These are phyloP conservation scores for Ptychochromis oligacanthus DNA, from an alignment of 2,113 vertebrate genomes.

Conservation along the genomic window DNA sequence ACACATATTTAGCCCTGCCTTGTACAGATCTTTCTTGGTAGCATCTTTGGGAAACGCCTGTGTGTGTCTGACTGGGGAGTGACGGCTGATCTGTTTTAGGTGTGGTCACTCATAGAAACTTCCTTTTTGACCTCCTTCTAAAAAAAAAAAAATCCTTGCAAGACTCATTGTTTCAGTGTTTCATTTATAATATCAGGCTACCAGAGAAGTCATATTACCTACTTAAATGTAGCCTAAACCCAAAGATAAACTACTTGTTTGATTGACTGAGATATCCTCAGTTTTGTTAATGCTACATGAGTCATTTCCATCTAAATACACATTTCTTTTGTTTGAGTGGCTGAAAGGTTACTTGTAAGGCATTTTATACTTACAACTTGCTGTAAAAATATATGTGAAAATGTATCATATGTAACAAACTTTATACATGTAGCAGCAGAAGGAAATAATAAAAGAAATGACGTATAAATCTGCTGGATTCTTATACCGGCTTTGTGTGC, in stretches of 20 bases:
- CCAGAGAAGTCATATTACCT: not conserved
- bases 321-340: not conserved
- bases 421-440: not conserved
- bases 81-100: not conserved
- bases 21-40: constrained; percentile 9
- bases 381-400: not conserved
- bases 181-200: not conserved
- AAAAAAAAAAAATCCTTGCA: not conserved
- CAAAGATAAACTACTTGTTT: not conserved
- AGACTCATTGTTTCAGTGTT: not conserved
- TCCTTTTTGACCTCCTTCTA: not conserved
- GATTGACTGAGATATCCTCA: not conserved
- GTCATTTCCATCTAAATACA: not conserved
- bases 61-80: not conserved
- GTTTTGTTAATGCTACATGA: no score
- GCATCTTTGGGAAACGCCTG: not conserved
- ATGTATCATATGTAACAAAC: not conserved
- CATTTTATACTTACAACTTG: not conserved
- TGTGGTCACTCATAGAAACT: not conserved
- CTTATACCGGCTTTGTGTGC: no score
- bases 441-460: not conserved
- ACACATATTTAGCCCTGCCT: not conserved
- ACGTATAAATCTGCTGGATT: no score
- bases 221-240: not conserved
- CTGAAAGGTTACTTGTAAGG: not conserved